Evolutionary conservation across 92 coral and sea anemone genomes (phyloP), one percentile per base, ranked within the genome.

Genomic region (Bergia puertoricense): DNA sequence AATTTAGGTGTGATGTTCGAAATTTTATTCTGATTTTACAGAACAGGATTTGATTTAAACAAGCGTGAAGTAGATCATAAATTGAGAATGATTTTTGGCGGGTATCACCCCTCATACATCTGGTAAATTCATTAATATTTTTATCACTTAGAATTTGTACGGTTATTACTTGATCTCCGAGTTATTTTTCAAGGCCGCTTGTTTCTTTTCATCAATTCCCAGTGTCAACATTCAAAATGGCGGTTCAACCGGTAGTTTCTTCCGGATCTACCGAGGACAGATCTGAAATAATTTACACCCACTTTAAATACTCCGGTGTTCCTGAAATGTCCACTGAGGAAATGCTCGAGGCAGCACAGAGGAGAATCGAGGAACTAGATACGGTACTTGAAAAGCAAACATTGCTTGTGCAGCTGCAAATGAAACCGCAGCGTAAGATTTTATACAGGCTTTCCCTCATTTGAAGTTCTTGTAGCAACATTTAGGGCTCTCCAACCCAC

Each of bases 281-380:
- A 30, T 30, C 30, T 30, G 30, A 30, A 30, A 8, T 23, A 1
- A 4, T 77, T 46, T 77, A 78, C 81, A 38, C 81, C 81, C 6
- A 46, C 81, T 44, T 45, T 78, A 7, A 78, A 78, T 50, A 15
- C 67, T 79, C 67, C 51, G 83, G 83, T 79, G 68, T 5, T 5
- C 83, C 83, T 22, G 67, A 50, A 13, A 48, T 5, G 66, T 23
- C 69, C 0, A 79, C 44, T 2, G 83, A 2, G 2, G 83, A 79
- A 51, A 50, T 79, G 83, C 69, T 51, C 20, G 43, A 48, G 43
- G 83, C 83, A 79, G 83, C 83, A 48, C 68, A 79, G 14, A 50
- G 0, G 67, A 79, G 83, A 79, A 79, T 79, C 37, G 41, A 30
- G 1, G 83, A 79, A 30, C 40, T 79, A 23, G 83, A 79, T 43